phyloP scores from a whole-genome alignment of 2,113 vertebrate genomes.

The Corvus cornix region DNA sequence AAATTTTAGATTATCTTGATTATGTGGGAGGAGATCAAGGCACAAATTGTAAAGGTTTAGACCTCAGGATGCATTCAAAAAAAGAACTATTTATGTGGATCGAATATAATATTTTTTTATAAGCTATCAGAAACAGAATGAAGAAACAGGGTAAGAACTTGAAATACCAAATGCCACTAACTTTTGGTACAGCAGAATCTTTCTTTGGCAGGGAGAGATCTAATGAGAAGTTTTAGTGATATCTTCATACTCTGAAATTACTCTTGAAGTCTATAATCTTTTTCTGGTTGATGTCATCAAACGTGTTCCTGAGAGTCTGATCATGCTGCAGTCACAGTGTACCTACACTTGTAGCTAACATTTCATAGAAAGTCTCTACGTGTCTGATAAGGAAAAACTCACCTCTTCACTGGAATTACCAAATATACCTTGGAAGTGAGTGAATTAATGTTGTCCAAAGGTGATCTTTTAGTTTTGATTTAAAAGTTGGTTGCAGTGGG shows the following conservation, averaged over 20 bases:
- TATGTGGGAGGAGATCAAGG: not conserved
- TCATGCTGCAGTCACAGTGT: not conserved
- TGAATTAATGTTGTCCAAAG: not conserved
- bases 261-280: not conserved
- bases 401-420: not conserved
- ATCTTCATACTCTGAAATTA: not conserved
- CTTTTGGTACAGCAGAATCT: not conserved
- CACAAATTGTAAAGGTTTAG: not conserved
- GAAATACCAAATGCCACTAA: not conserved
- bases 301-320: not conserved
- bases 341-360: not conserved
- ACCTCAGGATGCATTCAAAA: not conserved
- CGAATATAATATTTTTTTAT: not conserved
- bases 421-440: not conserved
- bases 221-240: not conserved
- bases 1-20: not conserved
- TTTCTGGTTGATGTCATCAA: not conserved
- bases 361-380: not conserved
- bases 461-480: not conserved
- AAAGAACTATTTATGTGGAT: not conserved
- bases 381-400: not conserved
- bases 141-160: not conserved
- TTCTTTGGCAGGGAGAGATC: not conserved
- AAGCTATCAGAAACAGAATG: not conserved
- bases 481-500: not conserved